Evolutionary conservation across 1,140 invertebrate genomes (phyloP), one percentile per base, ranked within the genome.

Genomic region (Anastrepha ludens): DNA sequence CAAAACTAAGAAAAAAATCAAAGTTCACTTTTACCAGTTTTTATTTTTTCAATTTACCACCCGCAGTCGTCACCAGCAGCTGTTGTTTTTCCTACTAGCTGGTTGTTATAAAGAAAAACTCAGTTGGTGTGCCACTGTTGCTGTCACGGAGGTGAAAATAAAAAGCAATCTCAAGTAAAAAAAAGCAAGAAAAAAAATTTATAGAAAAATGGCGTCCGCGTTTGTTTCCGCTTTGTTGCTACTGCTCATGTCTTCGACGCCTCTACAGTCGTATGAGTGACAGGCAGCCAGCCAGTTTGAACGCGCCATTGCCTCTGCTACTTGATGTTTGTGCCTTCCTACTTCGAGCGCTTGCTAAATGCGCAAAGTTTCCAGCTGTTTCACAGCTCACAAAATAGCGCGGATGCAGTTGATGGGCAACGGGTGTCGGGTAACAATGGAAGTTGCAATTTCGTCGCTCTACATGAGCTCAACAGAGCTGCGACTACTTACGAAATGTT

Each of bases 401-500:
- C 74, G 44, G 74, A 50, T 81, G 47, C 74, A 29, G 50, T 11
- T 55, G 50, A 55, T 50, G 74, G 50, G 47, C n/a, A 47, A n/a
- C 7, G 44, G 47, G 74, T 47, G 70, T 8, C 64, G 29, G 60
- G 20, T 29, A 55, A 2, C 74, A 55, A 50, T 17, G 44, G 74
- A 55, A 74, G 67, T 74, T 74, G 67, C 67, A 74, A 74, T 74
- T 74, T 74, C 67, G 74, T 81, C 47, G 74, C 74, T 81, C 74
- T 55, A 81, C 74, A 55, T 81, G 74, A 81, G 47, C 47, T 81
- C 47, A 81, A 81, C 9, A 17, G 41, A 50, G 15, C 74, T 81
- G 74, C 50, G 74, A 81, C 74, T 55, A 55, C 47, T 81, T 81
- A 81, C 41, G 50, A 55, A 81, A 81, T 55, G 7, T 20, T 81